Base-by-base conservation (phyloP, 2,888 invertebrate species). In the Pilophorus perplexus region DNA sequence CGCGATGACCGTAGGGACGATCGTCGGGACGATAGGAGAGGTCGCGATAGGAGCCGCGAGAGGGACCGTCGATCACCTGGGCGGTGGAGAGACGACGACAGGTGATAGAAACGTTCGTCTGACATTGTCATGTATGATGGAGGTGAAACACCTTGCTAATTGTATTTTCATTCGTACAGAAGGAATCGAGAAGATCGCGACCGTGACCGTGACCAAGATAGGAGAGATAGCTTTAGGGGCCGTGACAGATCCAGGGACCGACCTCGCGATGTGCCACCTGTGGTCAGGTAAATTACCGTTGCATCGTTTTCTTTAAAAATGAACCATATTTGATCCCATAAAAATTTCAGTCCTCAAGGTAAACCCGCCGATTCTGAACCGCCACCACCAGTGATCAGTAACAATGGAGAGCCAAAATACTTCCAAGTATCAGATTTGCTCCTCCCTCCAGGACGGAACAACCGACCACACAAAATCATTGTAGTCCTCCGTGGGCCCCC, bases 401-500 rank as follows among this genome's bases (percentile, higher is more conserved):
- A 33, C 33, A 33, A 33, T 33, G 33, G 33, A 6, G 33, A 12
- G 6, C 33, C 33, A 33, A 62, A 48, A 28, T 38, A 18, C n/a
- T 64, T 64, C 64, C 64, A 33, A 38, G 27, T 64, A n/a, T 10
- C 12, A 4, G 94, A 95, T 75, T 78, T 97, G 68, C 78, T 96
- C 52, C 83, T 85, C 74, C 78, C 83, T 20, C 95, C 96, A 1
- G 91, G 90, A 6, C 83, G 96, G 52, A 80, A 83, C 68, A 85
- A 84, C 72, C 83, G 97, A 72, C 93, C 96, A 18, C 81, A 81
- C 10, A 84, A 84, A 76, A 87, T 97, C 73, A 91, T 90, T 27
- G 87, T 96, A 67, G 89, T 98, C 73, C 79, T 98, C 55, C 81
- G 97, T 76, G 97, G 97, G 3, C 87, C 91, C 14, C 95, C 97